Base-by-base conservation (phyloP, 2,888 invertebrate species). In the Chloroclystis v-ata region DNA sequence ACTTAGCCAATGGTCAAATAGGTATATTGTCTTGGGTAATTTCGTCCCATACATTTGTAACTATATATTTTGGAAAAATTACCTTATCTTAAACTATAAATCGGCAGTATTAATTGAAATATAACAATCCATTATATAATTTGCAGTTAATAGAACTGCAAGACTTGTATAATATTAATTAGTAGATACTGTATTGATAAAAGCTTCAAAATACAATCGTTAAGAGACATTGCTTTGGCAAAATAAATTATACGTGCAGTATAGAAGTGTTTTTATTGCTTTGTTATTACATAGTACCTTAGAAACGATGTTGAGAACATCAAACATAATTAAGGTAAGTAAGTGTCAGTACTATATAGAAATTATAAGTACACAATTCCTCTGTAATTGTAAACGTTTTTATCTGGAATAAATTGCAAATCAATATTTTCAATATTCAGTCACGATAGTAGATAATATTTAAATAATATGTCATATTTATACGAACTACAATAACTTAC, bases 11-110 rank as follows among this genome's bases (percentile, higher is more conserved):
- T 84, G 82, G 81, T 84, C 81, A 72, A 75, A 78, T 73, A 53
- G 49, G 53, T 56, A 83, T 86, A 86, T 84, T 86, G 85, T 86
- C 85, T 72, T 62, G 70, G 72, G 71, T 69, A 54, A 63, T 67
- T 71, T 58, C 57, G 61, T 60, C 73, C 69, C 72, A 63, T 59
- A 20, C 3, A n/a, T 54, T 69, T 44, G 47, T 43, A 10, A 20
- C 3, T 35, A 35, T 28, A 10, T 10, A 33, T 20, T 10, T 33
- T 20, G 1, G 8, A 35, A 20, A 24, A 20, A 8, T 20, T 24
- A 9, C 9, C 26, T 8, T 6, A 26, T 6, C 26, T 6, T 26
- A 26, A 26, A 8, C 8, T 26, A 20, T 20, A 5, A 4, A 20
- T 20, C 20, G 20, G 20, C 20, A 20, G 20, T 20, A 20, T 20